A percentile compares a stretch with the other conserved stretches of the same genome.
Evolutionary conservation across 2,113 vertebrate genomes (phyloP).

Genomic region (Brachionichthys hirsutus): DNA sequence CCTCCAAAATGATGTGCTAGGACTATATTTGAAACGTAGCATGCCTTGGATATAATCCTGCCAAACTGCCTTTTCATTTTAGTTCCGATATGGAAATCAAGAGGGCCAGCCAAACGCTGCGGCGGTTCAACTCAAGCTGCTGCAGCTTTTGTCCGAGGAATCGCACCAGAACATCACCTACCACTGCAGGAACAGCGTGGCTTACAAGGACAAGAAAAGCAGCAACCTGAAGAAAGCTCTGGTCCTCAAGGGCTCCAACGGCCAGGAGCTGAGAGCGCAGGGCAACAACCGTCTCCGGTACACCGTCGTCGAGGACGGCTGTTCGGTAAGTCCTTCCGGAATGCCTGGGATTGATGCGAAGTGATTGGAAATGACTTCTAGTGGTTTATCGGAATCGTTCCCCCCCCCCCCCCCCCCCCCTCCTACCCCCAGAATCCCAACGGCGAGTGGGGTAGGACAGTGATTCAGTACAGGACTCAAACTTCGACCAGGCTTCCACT

Average conservation of each 20-base stretch:
- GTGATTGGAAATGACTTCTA: rapidly evolving
- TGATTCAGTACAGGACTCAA: conserved; percentile 94
- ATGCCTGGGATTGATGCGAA: neutral
- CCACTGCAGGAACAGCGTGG: conserved; percentile 91
- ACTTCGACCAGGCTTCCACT: conserved; percentile 89
- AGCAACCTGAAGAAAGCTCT: conserved; percentile 89
- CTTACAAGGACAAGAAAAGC: conserved; percentile 83
- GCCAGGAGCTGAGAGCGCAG: conserved; percentile 89
- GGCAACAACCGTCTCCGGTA: conserved; percentile 88
- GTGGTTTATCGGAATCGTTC: neutral
- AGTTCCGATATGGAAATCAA: conserved; percentile 89
- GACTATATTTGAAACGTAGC: neutral
- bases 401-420: no score
- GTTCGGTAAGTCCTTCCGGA: conserved; percentile 79
- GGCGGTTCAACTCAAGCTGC: conserved; percentile 90
- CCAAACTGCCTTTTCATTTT: neutral
- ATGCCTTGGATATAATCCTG: neutral
- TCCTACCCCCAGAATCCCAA: conserved; percentile 83
- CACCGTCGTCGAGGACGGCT: conserved; percentile 86
- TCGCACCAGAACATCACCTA: conserved; percentile 92
- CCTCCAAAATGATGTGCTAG: no score
- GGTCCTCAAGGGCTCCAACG: conserved; percentile 87
- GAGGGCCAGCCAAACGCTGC: conserved; percentile 82
- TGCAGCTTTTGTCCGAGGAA: conserved; percentile 93
- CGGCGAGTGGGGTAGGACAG: conserved; percentile 82